Evolutionary conservation across 2,888 invertebrate genomes (phyloP), one percentile per base, ranked within the genome.

Genomic region (Eilema sororculum): DNA sequence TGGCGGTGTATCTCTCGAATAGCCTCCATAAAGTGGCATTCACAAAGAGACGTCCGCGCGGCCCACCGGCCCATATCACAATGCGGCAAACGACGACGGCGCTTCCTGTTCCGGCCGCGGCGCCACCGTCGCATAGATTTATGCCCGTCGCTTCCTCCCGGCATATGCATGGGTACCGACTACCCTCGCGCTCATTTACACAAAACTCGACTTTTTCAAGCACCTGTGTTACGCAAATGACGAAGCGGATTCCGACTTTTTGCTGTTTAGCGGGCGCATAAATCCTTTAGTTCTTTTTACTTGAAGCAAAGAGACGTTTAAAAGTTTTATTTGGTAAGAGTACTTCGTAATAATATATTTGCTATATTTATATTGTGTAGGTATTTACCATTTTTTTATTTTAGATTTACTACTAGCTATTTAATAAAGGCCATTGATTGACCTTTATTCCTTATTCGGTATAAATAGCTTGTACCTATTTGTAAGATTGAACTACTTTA

Each of bases 11-110:
- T 94, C 93, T 93, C 85, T 86, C 84, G 86, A 87, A 86, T 87
- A 87, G 86, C 85, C 84, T 88, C 93, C 88, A 93, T 95, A 94
- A 95, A 95, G 91, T 90, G 91, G 86, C 84, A 84, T 86, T 87
- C 89, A 93, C 90, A 93, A 93, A 92, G 93, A 89, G 91, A 89
- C 91, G 95, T 93, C 95, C 94, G 89, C 87, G 87, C 91, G 90
- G 93, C 91, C 91, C 90, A 90, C 80, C 92, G 90, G 86, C 93
- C 93, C 94, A 93, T 93, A 94, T 87, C 91, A 95, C 95, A 95
- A 95, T 95, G 95, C 93, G 94, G 93, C 94, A 95, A 95, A 95
- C 95, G 95, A 95, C 94, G 94, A 81, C 91, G 90, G 90, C 89
- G 88, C 93, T 94, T 95, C 95, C 95, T 90, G 80, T 94, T 95